Evolutionary conservation across 2,797 vertebrate genomes (phyloP), one percentile per base, ranked within the genome.

Genomic region (Xiphorhynchus erythropygius): DNA sequence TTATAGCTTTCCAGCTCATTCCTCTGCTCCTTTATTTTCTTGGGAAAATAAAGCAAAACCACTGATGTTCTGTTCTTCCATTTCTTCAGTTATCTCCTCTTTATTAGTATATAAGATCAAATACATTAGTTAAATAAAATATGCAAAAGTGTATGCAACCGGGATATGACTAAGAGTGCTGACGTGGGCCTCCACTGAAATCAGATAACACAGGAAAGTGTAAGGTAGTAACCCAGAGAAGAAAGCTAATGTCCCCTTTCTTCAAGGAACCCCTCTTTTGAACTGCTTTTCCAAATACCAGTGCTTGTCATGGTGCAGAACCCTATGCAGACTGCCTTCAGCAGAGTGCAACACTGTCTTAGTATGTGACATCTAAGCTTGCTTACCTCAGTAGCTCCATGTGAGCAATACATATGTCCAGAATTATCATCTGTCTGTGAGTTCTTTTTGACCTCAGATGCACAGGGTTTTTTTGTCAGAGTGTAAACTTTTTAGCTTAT

Each of bases 91-190:
- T 25, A 7, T 14, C 5, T 42, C 23, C 33, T 23, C 39, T 69
- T 76, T 35, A 22, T 35, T 41, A 41, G n/a, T 14, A 18, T 56
- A 57, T 41, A 53, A 56, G 56, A 60, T 16, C 19, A 4, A 44
- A 11, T 24, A 13, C 8, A 23, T 33, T 25, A 33, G 11, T 59
- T 30, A 42, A 59, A 64, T n/a, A 50, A 79, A 67, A 37, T 24
- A 33, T 3, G 18, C 7, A 52, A 27, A 32, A 2, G 4, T 50
- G 3, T 37, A 14, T 32, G 23, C 6, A 49, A 50, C 9, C 1
- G 3, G 25, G 25, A 28, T 33, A 62, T 16, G 21, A 50, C 23
- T 32, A 41, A 37, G 27, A 49, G 12, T 25, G 7, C 23, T 53
- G 13, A 62, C 23, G 16, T 7, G 13, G 44, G 12, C 3, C 12